A percentile compares a stretch with the other conserved stretches of the same genome.
These are phyloP conservation scores for Ceryle rudis DNA, from an alignment of 2,797 vertebrate genomes.

Conservation along the genomic window DNA sequence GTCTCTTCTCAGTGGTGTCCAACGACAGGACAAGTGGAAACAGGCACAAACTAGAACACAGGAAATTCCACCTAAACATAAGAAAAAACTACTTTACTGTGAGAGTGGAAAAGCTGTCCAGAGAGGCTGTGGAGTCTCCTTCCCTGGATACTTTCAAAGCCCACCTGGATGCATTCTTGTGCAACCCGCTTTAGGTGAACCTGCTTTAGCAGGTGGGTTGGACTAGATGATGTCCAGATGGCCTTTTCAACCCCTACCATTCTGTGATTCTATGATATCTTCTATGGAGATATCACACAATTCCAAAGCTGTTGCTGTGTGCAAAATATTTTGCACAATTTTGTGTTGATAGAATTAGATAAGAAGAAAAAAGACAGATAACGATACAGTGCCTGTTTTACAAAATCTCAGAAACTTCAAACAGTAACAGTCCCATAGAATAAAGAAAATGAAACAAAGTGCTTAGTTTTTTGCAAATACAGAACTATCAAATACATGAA, in stretches of 20 bases:
- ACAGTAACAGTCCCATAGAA: not conserved
- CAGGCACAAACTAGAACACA: no score
- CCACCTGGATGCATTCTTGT: no score
- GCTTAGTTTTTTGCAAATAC: not conserved
- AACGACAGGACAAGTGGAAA: no score
- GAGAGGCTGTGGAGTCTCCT: no score
- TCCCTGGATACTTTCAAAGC: no score
- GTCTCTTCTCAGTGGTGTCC: no score
- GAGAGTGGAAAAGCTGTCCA: no score
- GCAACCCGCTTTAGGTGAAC: no score
- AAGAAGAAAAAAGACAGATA: not conserved
- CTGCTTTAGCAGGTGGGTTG: not conserved
- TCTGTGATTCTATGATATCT: not conserved
- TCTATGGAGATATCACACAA: not conserved
- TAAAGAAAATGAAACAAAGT: not conserved
- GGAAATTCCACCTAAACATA: no score
- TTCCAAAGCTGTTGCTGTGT: not conserved
- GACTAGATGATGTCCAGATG: no score
- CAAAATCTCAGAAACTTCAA: not conserved
- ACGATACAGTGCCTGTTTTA: not conserved
- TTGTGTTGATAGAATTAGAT: not conserved
- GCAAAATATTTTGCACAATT: not conserved
- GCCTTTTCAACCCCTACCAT: no score
- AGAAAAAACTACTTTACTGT: no score
- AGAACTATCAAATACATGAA: not conserved